Base-by-base conservation (phyloP, 2,797 vertebrate genomes). In the Smutsia temminckii region DNA sequence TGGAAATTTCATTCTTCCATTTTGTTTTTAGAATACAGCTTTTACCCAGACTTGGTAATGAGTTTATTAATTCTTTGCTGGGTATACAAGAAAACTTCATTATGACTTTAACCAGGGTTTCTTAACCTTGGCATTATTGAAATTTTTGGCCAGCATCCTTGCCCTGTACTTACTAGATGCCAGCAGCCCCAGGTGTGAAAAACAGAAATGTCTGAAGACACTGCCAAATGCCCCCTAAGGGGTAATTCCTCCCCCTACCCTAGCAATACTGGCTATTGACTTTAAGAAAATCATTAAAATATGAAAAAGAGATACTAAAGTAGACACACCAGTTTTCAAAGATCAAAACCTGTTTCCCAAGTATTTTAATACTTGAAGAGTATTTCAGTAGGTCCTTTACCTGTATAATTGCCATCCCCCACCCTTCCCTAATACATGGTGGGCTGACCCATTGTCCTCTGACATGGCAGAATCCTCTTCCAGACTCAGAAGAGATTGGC, bases 281-380 rank as follows among this genome's bases (percentile, higher is more conserved):
- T 91, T 91, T 63, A 68, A 74, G n/a, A 80, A 93, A 87, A 85
- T 46, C 23, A 64, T 90, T 71, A 51, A 91, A 63, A 79, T 40
- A 74, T 32, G 6, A 91, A 89, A 83, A 81, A 21, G 25, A 72
- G 23, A 81, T 13, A 72, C 72, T 66, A 32, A 71, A 88, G 23
- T 27, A 59, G 53, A 59, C 5, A 32, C 7, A 32, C 7, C 27
- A 17, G 46, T 87, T 42, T 42, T 89, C 7, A 77, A 96, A 86
- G 59, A 72, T 57, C 49, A 74, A 89, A 91, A 69, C 79, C 89
- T 71, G 46, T 53, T 79, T 69, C 79, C 40, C 53, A 69, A 42
- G 12, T 40, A 75, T 80, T 66, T 59, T 13, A 68, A 63, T 29
- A 84, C 9, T 32, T 55, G 29, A 49, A 42, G 34, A 87, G 2